A percentile compares a stretch with the other conserved stretches of the same genome.
Evolutionary conservation across 1,140 invertebrate genomes (phyloP).

Genomic region (Bemisia tabaci): DNA sequence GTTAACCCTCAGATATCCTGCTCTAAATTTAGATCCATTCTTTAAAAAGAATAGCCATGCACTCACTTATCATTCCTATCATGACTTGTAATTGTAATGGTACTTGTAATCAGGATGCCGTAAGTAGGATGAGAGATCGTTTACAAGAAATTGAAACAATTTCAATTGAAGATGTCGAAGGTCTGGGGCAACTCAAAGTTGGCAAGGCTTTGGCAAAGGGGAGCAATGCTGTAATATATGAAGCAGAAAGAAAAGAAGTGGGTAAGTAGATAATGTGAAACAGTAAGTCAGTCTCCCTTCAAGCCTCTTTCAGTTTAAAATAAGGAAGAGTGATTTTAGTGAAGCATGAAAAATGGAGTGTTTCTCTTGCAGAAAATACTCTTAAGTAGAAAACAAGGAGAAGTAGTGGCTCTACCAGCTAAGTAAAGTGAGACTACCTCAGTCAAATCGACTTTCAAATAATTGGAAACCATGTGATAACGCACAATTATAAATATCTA

Average conservation of each 20-base stretch:
- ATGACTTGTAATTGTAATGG: too few species aligned
- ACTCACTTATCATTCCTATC: too few species aligned
- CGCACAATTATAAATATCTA: too few species aligned
- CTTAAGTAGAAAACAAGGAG: too few species aligned
- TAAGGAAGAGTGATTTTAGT: background rate
- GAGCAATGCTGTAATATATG: constrained; percentile 67
- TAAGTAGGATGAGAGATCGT: constrained; percentile 44
- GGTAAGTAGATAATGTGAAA: constrained; percentile 8
- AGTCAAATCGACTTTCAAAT: too few species aligned
- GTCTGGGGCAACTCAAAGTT: constrained; percentile 47
- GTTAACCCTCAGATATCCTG: too few species aligned
- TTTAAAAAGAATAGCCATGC: too few species aligned
- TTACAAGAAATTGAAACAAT: constrained; percentile 36
- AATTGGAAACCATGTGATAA: too few species aligned
- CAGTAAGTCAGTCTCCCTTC: background rate
- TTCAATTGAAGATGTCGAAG: constrained; percentile 27
- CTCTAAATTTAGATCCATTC: too few species aligned
- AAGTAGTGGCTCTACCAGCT: too few species aligned
- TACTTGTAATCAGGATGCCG: constrained; percentile 45
- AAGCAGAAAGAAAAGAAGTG: constrained; percentile 32
- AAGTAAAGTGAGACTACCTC: too few species aligned
- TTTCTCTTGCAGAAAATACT: too few species aligned
- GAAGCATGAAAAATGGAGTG: background rate
- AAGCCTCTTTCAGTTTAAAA: background rate
- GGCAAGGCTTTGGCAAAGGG: constrained; percentile 64